A percentile compares a stretch with the other conserved stretches of the same genome.
These are phyloP conservation scores for Antheraea assamensis DNA, from an alignment of 2,888 invertebrate genomes.

Conservation along the genomic window DNA sequence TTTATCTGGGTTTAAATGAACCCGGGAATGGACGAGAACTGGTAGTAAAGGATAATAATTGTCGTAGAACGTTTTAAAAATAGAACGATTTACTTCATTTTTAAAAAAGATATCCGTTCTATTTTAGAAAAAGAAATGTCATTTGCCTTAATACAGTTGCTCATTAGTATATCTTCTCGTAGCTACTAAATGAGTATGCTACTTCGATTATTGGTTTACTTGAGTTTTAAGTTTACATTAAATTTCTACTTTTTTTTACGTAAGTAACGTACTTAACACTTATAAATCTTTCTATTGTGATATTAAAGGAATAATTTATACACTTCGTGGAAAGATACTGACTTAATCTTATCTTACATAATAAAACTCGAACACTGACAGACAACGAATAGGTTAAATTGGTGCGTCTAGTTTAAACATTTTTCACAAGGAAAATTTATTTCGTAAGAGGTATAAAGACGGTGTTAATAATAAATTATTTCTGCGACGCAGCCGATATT, in stretches of 20 bases:
- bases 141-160: not conserved
- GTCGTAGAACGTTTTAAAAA: constrained; percentile 10
- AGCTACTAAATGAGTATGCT: not conserved
- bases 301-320: not conserved
- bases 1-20: not conserved
- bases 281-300: not conserved
- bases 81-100: constrained; percentile 7
- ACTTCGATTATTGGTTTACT: not conserved
- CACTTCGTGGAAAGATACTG: not conserved
- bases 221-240: not conserved
- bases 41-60: not conserved
- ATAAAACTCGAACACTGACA: not conserved
- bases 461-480: not conserved
- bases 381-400: not conserved
- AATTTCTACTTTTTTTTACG: not conserved
- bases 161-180: not conserved
- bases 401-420: not conserved
- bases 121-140: constrained; percentile 7
- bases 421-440: not conserved
- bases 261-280: not conserved
- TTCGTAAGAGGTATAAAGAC: no score
- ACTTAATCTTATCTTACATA: not conserved
- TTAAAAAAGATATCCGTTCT: constrained; percentile 11
- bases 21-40: not conserved
- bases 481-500: not conserved